Conservation (phyloP, 2,113 vertebrate genomes). For the Oncorhynchus clarkii region DNA sequence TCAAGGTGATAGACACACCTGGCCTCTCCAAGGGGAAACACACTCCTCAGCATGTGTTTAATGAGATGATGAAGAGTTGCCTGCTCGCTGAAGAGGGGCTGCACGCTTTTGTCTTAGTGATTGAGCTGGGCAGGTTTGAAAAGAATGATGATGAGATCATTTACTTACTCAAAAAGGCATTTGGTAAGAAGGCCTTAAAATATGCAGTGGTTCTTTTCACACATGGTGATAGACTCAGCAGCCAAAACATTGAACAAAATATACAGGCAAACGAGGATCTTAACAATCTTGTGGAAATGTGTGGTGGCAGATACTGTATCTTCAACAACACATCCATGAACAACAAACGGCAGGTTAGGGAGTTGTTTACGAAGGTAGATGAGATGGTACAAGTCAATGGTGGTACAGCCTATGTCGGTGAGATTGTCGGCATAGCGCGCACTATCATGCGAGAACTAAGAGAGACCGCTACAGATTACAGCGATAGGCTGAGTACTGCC, state of each 20-base stretch:
- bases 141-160: background rate
- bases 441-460: background rate
- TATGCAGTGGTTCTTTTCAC: background rate
- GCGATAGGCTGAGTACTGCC: no score
- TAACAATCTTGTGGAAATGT: background rate
- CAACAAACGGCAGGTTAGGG: background rate
- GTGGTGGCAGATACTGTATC: background rate
- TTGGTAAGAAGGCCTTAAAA: background rate
- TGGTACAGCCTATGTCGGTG: background rate
- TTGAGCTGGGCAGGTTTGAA: constrained; percentile 11
- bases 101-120: constrained; percentile 21
- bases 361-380: constrained; percentile 3
- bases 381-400: background rate
- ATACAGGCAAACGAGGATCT: background rate
- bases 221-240: constrained; percentile 12
- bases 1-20: constrained; percentile 32
- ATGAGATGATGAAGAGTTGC: background rate
- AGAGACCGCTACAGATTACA: background rate
- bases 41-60: background rate
- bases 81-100: constrained; percentile 14
- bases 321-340: background rate
- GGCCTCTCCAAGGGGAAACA: constrained; percentile 14
- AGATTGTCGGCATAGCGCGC: background rate
- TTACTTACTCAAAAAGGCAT: background rate
- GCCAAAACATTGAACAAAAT: background rate